Evolutionary conservation across 2,888 invertebrate genomes (phyloP).

Genomic region (Luffia ferchaultella): DNA sequence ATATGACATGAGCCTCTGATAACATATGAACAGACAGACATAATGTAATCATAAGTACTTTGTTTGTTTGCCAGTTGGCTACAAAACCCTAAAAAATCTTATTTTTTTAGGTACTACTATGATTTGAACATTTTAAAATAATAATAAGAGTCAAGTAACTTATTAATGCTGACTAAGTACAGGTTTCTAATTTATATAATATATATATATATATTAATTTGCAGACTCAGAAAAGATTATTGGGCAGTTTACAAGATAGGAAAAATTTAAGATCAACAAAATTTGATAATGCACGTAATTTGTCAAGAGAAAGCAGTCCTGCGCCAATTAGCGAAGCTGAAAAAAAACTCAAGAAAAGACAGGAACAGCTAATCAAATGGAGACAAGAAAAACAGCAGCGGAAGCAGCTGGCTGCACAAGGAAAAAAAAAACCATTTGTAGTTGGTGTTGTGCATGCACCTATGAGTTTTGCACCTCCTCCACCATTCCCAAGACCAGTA

Average conservation of each 20-base stretch:
- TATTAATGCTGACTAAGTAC: no score
- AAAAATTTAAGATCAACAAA: constrained; percentile 32
- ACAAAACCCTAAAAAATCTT: no score
- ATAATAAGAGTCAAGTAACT: no score
- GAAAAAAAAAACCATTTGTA: constrained; percentile 48
- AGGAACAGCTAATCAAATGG: constrained; percentile 46
- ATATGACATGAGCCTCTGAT: no score
- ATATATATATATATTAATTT: no score
- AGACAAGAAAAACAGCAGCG: constrained; percentile 46
- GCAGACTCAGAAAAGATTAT: constrained; percentile 38
- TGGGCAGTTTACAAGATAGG: constrained; percentile 28
- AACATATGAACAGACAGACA: no score
- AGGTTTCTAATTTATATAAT: no score
- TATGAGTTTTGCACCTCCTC: constrained; percentile 31
- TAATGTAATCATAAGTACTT: no score
- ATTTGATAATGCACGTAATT: constrained; percentile 37
- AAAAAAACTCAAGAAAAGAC: constrained; percentile 31
- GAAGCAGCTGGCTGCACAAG: constrained; percentile 31
- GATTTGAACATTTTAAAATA: no score
- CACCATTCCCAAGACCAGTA: constrained; percentile 27
- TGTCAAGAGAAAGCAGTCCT: constrained; percentile 27
- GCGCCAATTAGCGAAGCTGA: constrained; percentile 19
- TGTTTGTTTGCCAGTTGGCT: no score
- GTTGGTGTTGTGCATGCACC: constrained; percentile 27
- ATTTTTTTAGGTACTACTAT: no score